phyloP scores from a whole-genome alignment of 2,888 invertebrate species.

The Pediacus dermestoides region DNA sequence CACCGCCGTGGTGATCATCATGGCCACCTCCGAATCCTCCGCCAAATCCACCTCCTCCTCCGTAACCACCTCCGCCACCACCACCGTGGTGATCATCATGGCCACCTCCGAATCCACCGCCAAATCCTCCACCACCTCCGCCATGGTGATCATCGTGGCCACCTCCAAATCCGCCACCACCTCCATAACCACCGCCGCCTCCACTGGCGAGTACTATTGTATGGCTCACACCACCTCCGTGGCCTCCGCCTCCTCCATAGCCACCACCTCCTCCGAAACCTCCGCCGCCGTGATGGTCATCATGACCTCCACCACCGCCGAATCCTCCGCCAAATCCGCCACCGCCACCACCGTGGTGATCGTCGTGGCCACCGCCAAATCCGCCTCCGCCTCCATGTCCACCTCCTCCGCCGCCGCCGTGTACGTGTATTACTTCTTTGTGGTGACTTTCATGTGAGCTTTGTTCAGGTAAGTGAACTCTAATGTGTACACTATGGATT shows the following conservation, averaged over 20 bases:
- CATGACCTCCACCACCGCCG: conserved; percentile 16
- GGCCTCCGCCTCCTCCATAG: conserved; percentile 11
- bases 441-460: conserved; percentile 9
- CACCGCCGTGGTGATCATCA: conserved; percentile 8
- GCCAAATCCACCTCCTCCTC: conserved; percentile 13
- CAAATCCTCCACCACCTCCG: conserved; percentile 14
- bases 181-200: conserved; percentile 11
- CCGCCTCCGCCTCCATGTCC: conserved; percentile 17
- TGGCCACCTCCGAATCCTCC: conserved; percentile 14
- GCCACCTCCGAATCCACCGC: conserved; percentile 12
- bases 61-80: conserved; percentile 13
- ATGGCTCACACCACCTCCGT: conserved; percentile 12
- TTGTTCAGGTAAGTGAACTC: conserved; percentile 13
- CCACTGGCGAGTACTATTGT: conserved; percentile 12
- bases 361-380: too few relatives aligned
- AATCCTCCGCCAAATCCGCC: conserved; percentile 16
- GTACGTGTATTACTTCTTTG: conserved; percentile 11
- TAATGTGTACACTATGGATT: conserved; percentile 16
- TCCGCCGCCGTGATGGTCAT: conserved; percentile 10
- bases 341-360: conserved; percentile 14
- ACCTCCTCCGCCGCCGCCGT: conserved; percentile 13
- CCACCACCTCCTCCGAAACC: conserved; percentile 12
- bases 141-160: conserved; percentile 12
- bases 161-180: conserved; percentile 11
- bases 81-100: conserved; percentile 12